phyloP scores from a whole-genome alignment of 2,888 invertebrate species.

The Sympetrum striolatum region DNA sequence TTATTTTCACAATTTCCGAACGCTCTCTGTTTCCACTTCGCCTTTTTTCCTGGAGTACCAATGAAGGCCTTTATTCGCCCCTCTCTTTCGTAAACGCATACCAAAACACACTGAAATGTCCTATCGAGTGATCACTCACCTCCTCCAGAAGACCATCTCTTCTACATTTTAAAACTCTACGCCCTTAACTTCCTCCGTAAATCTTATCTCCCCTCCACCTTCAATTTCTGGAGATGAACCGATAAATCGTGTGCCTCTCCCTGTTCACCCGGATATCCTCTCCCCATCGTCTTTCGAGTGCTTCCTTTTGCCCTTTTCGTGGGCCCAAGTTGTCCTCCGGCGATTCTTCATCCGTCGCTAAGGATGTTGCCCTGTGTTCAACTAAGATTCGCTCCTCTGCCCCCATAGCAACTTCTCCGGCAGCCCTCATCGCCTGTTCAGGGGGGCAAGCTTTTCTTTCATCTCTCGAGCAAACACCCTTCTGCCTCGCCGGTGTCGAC shows the following conservation, averaged over 20 bases:
- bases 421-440: not conserved
- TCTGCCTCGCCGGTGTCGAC: not conserved
- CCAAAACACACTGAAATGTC: not conserved
- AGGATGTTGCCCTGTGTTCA: not conserved
- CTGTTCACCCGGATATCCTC: not conserved
- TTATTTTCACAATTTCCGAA: no score
- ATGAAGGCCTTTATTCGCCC: not conserved
- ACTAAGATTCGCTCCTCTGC: not conserved
- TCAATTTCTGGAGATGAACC: not conserved
- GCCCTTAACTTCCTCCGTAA: not conserved
- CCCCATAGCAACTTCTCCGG: not conserved
- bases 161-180: no score
- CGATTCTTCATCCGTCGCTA: not conserved
- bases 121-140: not conserved
- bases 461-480: no score
- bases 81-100: not conserved
- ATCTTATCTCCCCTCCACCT: not conserved
- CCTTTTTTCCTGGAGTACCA: not conserved
- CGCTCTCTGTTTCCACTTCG: no score
- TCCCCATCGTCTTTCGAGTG: not conserved
- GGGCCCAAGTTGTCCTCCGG: not conserved
- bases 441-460: no score
- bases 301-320: not conserved
- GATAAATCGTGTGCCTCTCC: slow-evolving; percentile 5
- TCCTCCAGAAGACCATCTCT: no score